Base-by-base conservation (phyloP, 2,113 vertebrate genomes). In the Coptodon bakossiorum region DNA sequence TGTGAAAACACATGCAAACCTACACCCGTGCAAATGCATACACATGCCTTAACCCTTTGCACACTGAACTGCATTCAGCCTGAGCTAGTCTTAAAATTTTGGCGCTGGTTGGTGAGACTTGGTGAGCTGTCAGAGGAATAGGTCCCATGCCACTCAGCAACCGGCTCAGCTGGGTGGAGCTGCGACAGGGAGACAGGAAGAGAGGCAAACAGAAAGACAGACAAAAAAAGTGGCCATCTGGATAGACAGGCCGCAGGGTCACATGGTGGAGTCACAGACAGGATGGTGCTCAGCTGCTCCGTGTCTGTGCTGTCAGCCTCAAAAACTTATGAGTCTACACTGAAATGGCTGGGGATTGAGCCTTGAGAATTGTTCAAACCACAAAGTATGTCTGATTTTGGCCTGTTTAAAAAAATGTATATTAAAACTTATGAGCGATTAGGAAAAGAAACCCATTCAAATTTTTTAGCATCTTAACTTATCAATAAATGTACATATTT, bases 271-370 rank as follows among this genome's bases (percentile, higher is more conserved):
- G 91, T 93, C 90, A 90, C 86, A 80, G 71, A 66, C 92, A 87
- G 92, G 85, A 90, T 88, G 91, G 92, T 85, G 93, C 94, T 92
- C 93, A 94, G 94, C 94, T 94, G 95, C 90, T 93, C 80, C 2
- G 3, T 54, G 89, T 89, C 87, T 88, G 48, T 61, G 89, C 80
- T 19, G 73, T 87, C 90, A 91, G 86, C 91, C 87, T 88, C 54
- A 36, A 38, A 81, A 78, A 91, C 92, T 90, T 86, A 82, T 66
- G 89, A 91, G 88, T 86, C 83, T 82, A 40, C 54, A 17, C 2
- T 10, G 81, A 90, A 52, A 54, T 38, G 86, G 68, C 87, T 82
- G 83, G 84, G 86, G 84, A 85, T 9, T 40, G 78, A 61, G 66
- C 76, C 40, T 16, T 0, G 24, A 68, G 86, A 91, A 91, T 85